phyloP scores from a whole-genome alignment of 2,113 vertebrate genomes.

The Suricata suricatta region DNA sequence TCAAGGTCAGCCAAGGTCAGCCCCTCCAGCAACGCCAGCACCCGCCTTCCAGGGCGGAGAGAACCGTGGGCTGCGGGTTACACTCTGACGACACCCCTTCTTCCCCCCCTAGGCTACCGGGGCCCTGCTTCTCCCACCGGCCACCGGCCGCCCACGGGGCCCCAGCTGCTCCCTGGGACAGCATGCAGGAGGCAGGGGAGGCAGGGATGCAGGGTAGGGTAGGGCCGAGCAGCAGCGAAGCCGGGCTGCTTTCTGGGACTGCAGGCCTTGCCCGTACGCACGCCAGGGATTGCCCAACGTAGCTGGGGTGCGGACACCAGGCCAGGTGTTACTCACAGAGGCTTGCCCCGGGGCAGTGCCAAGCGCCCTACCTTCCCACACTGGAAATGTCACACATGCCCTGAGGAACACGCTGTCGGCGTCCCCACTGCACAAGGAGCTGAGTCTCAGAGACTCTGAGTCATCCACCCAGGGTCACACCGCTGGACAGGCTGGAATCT shows the following conservation, averaged over 20 bases:
- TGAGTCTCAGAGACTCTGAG: background rate
- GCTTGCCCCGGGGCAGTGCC: background rate
- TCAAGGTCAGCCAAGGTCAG: background rate
- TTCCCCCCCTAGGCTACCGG: background rate
- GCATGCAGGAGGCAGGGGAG: background rate
- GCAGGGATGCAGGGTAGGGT: too few relatives aligned
- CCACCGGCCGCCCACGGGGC: background rate
- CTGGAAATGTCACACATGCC: background rate
- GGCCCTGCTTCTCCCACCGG: background rate
- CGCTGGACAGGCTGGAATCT: background rate
- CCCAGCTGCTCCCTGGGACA: background rate
- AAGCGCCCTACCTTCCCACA: fast-evolving
- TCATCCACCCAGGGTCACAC: background rate
- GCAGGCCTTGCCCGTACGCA: background rate
- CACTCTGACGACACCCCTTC: background rate
- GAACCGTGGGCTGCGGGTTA: background rate
- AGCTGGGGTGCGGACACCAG: background rate
- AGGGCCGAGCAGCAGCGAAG: background rate
- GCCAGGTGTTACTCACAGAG: background rate
- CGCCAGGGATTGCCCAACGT: background rate
- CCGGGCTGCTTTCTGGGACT: background rate
- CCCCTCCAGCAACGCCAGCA: background rate
- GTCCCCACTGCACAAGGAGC: background rate
- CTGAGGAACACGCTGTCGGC: background rate
- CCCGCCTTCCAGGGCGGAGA: background rate